Evolutionary conservation across 2,113 vertebrate species (phyloP).

Genomic region (Motacilla tschutschensis): DNA sequence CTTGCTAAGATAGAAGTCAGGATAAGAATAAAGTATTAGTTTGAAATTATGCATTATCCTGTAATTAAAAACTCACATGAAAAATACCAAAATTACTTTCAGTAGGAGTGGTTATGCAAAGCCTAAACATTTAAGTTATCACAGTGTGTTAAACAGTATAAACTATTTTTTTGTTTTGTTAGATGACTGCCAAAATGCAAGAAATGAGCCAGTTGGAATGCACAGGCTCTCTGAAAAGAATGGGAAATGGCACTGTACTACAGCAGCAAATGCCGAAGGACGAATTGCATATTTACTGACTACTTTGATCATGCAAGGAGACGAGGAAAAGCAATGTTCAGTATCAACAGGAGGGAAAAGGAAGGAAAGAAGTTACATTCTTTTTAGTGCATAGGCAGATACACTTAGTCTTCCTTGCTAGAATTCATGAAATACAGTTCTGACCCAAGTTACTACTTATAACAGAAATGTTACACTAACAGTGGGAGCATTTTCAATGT

Average conservation of each 20-base stretch:
- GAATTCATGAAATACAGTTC: neutral
- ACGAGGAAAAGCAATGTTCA: neutral
- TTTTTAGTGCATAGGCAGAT: neutral
- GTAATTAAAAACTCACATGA: neutral
- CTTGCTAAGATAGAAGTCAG: neutral
- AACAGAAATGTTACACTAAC: neutral
- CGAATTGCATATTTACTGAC: neutral
- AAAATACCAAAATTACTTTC: neutral
- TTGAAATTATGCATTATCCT: neutral
- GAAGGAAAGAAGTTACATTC: neutral
- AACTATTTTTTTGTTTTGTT: neutral
- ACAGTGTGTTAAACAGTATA: neutral
- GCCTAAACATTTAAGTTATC: neutral
- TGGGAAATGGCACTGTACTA: neutral
- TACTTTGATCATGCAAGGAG: neutral
- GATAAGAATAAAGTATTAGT: neutral
- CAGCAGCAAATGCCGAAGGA: neutral
- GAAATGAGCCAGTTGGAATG: neutral
- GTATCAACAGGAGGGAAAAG: neutral
- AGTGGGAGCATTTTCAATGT: neutral
- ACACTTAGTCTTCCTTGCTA: neutral
- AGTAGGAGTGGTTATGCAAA: neutral
- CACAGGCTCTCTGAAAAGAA: neutral
- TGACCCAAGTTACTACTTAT: neutral
- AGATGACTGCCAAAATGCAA: neutral